Conservation (phyloP, 2,888 invertebrate species). For the Habrosyne pyritoides region DNA sequence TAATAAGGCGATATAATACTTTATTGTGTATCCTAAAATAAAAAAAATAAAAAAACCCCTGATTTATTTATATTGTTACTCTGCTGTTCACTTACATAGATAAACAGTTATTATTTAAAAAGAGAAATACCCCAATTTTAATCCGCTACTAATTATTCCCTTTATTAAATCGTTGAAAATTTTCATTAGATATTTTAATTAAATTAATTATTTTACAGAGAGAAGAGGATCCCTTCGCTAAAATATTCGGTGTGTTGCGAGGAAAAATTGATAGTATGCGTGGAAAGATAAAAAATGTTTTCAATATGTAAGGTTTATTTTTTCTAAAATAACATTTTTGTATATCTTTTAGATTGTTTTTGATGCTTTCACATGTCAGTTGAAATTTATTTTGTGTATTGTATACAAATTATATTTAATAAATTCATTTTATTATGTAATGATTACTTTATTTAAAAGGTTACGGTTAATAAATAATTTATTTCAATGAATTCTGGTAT, state of each 20-base stretch:
- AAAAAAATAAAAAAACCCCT: too few relatives aligned
- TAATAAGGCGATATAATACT: too few relatives aligned
- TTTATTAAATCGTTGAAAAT: too few relatives aligned
- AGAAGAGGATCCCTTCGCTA: slow-evolving; percentile 23
- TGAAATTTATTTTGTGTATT: slow-evolving; percentile 4
- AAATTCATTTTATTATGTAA: not conserved
- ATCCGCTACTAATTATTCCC: too few relatives aligned
- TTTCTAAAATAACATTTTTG: slow-evolving; percentile 9
- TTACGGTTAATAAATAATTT: not conserved
- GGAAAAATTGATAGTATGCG: slow-evolving; percentile 37
- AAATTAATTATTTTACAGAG: slow-evolving; percentile 27
- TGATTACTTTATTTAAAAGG: not conserved
- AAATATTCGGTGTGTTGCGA: slow-evolving; percentile 29
- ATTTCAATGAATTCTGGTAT: too few relatives aligned
- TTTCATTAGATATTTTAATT: too few relatives aligned
- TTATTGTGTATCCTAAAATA: too few relatives aligned
- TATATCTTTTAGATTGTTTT: not conserved
- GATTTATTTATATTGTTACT: too few relatives aligned
- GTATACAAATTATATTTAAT: not conserved
- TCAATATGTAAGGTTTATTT: slow-evolving; percentile 30
- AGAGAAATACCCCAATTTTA: too few relatives aligned
- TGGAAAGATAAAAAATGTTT: slow-evolving; percentile 41
- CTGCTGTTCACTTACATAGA: too few relatives aligned
- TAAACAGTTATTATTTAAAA: too few relatives aligned
- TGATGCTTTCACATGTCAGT: not conserved